Percentiles rank a stretch among this genome's conserved stretches.
phyloP scores from a whole-genome alignment of 2,797 vertebrate genomes.

The Characodon lateralis region DNA sequence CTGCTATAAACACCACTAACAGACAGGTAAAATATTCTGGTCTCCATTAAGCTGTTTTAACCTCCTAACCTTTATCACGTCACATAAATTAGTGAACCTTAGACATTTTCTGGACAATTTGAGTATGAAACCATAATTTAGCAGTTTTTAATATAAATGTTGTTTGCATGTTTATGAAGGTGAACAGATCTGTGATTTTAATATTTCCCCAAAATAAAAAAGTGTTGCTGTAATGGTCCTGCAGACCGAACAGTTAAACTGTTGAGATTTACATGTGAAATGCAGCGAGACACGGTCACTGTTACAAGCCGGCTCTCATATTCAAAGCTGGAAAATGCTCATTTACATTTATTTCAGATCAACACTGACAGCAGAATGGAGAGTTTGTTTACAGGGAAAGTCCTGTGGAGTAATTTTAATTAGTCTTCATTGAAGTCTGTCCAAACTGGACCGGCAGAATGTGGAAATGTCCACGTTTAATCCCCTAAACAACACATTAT shows the following conservation, averaged over 20 bases:
- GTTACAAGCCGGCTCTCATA: neutral
- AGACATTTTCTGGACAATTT: neutral
- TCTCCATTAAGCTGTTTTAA: neutral
- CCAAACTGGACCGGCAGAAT: neutral
- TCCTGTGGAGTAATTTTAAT: neutral
- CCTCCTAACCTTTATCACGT: neutral
- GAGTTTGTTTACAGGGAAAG: neutral
- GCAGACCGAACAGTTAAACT: constrained; percentile 53
- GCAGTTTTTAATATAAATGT: too few species aligned
- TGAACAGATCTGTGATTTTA: neutral
- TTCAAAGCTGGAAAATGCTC: constrained; percentile 18
- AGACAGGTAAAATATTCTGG: too few species aligned
- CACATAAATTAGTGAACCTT: neutral
- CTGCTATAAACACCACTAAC: too few species aligned
- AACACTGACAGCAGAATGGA: neutral
- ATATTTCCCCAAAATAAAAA: constrained; percentile 32
- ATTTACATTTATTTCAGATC: constrained; percentile 20
- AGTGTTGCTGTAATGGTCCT: constrained; percentile 32
- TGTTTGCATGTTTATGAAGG: neutral
- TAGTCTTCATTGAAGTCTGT: neutral
- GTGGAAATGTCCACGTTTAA: neutral
- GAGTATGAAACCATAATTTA: neutral
- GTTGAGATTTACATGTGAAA: constrained; percentile 68
- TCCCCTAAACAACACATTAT: neutral
- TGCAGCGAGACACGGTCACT: constrained; percentile 9